phyloP scores from a whole-genome alignment of 92 coral and sea anemone species.

The Epizoanthus illoricatus region DNA sequence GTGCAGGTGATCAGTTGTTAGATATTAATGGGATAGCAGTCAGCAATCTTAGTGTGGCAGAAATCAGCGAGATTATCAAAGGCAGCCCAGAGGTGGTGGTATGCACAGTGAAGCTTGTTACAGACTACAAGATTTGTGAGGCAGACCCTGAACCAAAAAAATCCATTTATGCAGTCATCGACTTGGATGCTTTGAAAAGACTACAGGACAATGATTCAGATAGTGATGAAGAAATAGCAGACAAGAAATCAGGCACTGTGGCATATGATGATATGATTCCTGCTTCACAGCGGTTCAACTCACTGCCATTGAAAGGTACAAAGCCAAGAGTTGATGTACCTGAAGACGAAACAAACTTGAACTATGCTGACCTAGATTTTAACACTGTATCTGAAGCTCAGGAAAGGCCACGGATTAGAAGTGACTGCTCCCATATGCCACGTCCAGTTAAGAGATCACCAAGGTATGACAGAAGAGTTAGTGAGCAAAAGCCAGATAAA shows the following conservation, averaged over 20 bases:
- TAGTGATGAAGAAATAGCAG: constrained; percentile 36
- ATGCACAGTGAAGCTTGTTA: constrained; percentile 90
- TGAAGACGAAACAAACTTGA: not conserved
- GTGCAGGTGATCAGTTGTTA: constrained; percentile 84
- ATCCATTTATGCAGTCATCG: constrained; percentile 88
- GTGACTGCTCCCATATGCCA: not conserved
- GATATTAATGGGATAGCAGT: constrained; percentile 92
- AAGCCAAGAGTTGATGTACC: constrained; percentile 3
- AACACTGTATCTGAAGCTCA: not conserved
- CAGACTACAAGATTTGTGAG: constrained; percentile 78
- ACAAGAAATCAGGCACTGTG: not conserved
- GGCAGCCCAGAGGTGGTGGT: constrained; percentile 77
- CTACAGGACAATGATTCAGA: constrained; percentile 42
- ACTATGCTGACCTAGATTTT: constrained; percentile 21
- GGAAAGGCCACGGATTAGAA: not conserved
- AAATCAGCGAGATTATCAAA: constrained; percentile 87
- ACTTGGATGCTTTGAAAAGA: constrained; percentile 68
- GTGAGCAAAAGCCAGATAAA: not conserved
- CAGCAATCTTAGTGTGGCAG: constrained; percentile 73
- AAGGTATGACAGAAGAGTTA: not conserved
- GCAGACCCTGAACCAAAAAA: constrained; percentile 55
- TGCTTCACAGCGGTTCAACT: not conserved
- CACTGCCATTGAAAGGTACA: constrained; percentile 18
- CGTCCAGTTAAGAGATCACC: constrained; percentile 14
- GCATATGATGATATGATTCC: not conserved